These are phyloP conservation scores for Gonioctena quinquepunctata DNA, from an alignment of 1,140 invertebrate genomes.

Conservation along the genomic window DNA sequence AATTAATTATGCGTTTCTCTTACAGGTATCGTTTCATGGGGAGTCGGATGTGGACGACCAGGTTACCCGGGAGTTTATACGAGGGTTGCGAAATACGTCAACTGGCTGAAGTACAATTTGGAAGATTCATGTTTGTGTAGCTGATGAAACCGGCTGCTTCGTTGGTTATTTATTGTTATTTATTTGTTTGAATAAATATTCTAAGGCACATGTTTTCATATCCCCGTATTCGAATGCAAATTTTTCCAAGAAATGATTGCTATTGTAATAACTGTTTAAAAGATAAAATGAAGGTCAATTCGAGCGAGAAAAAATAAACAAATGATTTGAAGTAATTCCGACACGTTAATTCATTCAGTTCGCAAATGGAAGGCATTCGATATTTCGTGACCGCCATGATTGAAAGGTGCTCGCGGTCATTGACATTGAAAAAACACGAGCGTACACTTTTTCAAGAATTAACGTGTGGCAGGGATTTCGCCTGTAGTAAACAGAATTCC, in stretches of 20 bases:
- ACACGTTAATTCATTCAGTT: background rate
- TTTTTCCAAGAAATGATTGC: too few species aligned
- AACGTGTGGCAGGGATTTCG: too few species aligned
- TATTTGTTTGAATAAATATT: too few species aligned
- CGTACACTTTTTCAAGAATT: too few species aligned
- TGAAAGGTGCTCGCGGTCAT: background rate
- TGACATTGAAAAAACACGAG: background rate
- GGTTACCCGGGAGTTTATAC: conserved; percentile 74
- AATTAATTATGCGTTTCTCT: conserved; percentile 20
- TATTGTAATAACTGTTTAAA: too few species aligned
- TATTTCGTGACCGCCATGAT: background rate
- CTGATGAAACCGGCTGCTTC: conserved; percentile 49
- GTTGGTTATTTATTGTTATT: conserved; percentile 2
- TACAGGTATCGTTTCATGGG: conserved; percentile 68
- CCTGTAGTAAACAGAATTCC: too few species aligned
- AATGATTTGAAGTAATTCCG: too few species aligned
- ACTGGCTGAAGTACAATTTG: conserved; percentile 69
- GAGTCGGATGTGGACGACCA: conserved; percentile 67
- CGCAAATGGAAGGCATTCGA: background rate
- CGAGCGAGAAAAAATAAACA: too few species aligned
- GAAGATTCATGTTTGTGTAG: conserved; percentile 65
- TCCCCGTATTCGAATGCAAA: too few species aligned
- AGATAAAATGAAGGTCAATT: too few species aligned
- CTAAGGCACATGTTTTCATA: too few species aligned
- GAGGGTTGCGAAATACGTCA: conserved; percentile 66